These are phyloP conservation scores for Crotalus adamanteus DNA, from an alignment of 2,797 vertebrate species.

Conservation along the genomic window DNA sequence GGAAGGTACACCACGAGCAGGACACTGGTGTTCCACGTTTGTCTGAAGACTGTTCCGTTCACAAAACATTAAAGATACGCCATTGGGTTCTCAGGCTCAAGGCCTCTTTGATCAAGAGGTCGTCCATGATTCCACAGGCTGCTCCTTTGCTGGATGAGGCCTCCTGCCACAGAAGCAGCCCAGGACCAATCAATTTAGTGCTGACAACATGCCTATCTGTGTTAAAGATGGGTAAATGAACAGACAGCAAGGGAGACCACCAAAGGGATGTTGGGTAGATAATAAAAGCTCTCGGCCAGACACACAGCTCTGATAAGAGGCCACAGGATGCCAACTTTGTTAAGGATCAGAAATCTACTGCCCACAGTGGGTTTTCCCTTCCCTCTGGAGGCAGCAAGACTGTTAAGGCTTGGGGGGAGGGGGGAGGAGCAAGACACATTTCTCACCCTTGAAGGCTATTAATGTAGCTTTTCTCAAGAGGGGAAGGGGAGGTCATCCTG, in stretches of 20 bases:
- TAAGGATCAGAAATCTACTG: slow-evolving; percentile 15
- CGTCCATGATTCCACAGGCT: background rate
- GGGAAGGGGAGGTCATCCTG: background rate
- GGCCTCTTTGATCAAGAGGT: background rate
- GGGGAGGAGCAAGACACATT: too few relatives aligned
- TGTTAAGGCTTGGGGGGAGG: background rate
- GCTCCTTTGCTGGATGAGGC: background rate
- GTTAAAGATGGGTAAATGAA: background rate
- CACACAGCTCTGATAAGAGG: background rate
- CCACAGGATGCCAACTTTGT: background rate
- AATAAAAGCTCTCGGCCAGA: slow-evolving; percentile 2
- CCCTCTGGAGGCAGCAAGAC: background rate
- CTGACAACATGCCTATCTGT: background rate
- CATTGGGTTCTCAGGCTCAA: background rate
- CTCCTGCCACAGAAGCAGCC: background rate
- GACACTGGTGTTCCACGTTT: background rate
- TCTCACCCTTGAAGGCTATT: background rate
- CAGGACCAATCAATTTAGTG: background rate
- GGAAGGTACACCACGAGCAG: background rate
- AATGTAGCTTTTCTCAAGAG: background rate
- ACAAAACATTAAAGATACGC: background rate
- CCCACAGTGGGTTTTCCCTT: background rate
- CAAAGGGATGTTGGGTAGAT: slow-evolving; percentile 32
- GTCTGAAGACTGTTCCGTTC: background rate
- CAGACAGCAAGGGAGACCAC: slow-evolving; percentile 3